Conservation (phyloP, 1,140 invertebrate genomes). For the Neomicropteryx cornuta region DNA sequence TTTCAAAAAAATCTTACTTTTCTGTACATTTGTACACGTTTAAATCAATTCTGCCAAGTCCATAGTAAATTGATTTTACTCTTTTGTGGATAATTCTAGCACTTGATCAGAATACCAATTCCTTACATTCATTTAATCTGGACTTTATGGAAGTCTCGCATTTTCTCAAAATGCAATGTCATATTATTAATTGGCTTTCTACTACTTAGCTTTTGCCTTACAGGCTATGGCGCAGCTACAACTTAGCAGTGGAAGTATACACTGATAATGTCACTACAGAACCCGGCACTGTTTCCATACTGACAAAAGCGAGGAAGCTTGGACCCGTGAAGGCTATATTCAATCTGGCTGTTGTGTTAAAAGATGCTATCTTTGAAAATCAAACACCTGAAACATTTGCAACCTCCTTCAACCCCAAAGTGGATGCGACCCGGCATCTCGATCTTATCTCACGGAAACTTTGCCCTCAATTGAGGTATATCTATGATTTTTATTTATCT, state of each 20-base stretch:
- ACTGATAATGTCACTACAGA: conserved; percentile 30
- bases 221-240: conserved; percentile 38
- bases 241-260: conserved; percentile 33
- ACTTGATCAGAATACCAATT: no score
- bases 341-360: conserved; percentile 49
- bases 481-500: not conserved
- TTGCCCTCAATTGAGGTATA: not conserved
- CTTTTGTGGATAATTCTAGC: no score
- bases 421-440: conserved; percentile 18
- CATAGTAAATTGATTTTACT: no score
- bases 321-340: conserved; percentile 62
- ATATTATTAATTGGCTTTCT: not conserved
- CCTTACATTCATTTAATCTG: no score
- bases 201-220: conserved; percentile 16
- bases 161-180: no score
- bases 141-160: no score
- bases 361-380: conserved; percentile 31
- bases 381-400: conserved; percentile 27
- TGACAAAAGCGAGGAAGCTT: conserved; percentile 42
- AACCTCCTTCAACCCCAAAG: conserved; percentile 25
- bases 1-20: no score
- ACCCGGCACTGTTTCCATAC: conserved; percentile 39
- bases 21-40: no score
- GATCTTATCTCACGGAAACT: not conserved
- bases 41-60: no score